phyloP scores from a whole-genome alignment of 92 coral and sea anemone genomes.

The Parazoanthus swiftii region DNA sequence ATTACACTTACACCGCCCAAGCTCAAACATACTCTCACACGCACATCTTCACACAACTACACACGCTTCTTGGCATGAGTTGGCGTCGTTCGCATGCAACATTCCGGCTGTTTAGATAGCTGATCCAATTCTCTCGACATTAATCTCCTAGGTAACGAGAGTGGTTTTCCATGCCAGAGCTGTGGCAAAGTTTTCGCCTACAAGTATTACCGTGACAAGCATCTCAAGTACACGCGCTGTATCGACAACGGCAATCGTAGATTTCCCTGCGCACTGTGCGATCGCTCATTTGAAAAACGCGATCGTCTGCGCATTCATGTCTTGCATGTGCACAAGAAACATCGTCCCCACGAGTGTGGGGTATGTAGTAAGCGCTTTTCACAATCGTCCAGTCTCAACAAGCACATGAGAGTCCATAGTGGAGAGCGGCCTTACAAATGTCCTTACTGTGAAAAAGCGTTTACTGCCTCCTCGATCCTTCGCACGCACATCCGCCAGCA shows the following conservation, averaged over 20 bases:
- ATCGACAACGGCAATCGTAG: conserved; percentile 98
- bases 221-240: conserved; percentile 95
- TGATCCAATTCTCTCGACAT: too few relatives aligned
- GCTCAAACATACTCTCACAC: background rate
- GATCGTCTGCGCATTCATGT: conserved; percentile 96
- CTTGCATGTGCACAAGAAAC: conserved; percentile 95
- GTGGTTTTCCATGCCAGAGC: conserved; percentile 80
- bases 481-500: conserved; percentile 99
- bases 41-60: background rate
- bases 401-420: conserved; percentile 96
- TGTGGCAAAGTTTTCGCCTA: conserved; percentile 98
- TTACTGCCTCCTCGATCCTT: conserved; percentile 95
- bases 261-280: conserved; percentile 91
- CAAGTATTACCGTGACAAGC: conserved; percentile 96
- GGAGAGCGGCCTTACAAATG: conserved; percentile 98
- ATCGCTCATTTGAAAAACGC: conserved; percentile 97
- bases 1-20: background rate
- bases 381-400: conserved; percentile 97
- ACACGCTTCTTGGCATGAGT: background rate
- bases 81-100: background rate
- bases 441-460: conserved; percentile 91
- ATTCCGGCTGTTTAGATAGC: background rate
- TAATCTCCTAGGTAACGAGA: conserved; percentile 48
- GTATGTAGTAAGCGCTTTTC: conserved; percentile 95
- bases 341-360: conserved; percentile 93